These are phyloP conservation scores for Helarctos malayanus DNA, from an alignment of 2,797 vertebrate genomes.

Conservation along the genomic window DNA sequence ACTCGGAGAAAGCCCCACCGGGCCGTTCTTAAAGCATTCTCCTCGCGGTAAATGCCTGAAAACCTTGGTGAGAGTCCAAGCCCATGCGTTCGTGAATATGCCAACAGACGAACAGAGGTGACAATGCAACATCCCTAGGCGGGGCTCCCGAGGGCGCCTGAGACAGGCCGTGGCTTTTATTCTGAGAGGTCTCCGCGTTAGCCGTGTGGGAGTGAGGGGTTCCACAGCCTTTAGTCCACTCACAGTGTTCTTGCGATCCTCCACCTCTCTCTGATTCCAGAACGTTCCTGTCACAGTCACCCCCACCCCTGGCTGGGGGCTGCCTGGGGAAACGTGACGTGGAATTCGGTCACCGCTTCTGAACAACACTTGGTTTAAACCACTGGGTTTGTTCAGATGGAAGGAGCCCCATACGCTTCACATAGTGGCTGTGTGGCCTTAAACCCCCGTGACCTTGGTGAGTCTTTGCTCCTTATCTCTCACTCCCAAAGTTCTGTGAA, in stretches of 20 bases:
- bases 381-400: background rate
- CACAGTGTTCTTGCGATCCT: rapidly evolving
- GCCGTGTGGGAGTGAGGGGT: rapidly evolving
- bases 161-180: rapidly evolving
- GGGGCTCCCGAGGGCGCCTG: rapidly evolving
- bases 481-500: background rate
- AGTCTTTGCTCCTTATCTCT: background rate
- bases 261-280: background rate
- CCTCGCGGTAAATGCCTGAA: background rate
- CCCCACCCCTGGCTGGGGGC: background rate
- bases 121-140: rapidly evolving
- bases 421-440: background rate
- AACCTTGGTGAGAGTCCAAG: background rate
- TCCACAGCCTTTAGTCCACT: rapidly evolving
- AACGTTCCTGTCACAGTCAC: rapidly evolving
- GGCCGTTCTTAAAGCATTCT: background rate
- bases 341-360: rapidly evolving
- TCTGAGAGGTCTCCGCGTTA: rapidly evolving
- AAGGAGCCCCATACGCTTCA: background rate
- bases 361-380: background rate
- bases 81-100: too few relatives aligned
- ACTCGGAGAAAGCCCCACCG: background rate
- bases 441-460: background rate
- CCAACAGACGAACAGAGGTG: background rate
- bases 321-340: rapidly evolving